These are phyloP conservation scores for Paragorgia papillata DNA, from an alignment of 92 coral and sea anemone species.

Conservation along the genomic window DNA sequence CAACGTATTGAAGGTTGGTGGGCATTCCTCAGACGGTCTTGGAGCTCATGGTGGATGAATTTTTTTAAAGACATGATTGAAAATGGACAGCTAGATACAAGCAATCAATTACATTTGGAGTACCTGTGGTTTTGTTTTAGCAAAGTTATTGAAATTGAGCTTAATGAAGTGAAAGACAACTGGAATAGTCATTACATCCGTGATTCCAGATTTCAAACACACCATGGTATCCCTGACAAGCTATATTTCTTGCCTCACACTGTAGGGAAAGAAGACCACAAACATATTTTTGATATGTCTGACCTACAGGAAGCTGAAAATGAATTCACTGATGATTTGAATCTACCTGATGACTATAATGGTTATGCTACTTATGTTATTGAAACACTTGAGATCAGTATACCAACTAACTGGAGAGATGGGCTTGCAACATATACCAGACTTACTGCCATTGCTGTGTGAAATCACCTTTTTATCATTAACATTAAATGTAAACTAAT, in stretches of 20 bases:
- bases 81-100: conserved; percentile 51
- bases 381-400: conserved; percentile 41
- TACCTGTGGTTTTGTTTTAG: conserved; percentile 56
- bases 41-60: conserved; percentile 61
- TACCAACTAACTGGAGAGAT: conserved; percentile 46
- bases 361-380: conserved; percentile 42
- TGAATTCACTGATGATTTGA: conserved; percentile 39
- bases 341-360: conserved; percentile 25
- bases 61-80: conserved; percentile 35
- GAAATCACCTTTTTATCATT: too few relatives aligned
- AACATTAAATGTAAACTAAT: too few relatives aligned
- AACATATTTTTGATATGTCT: conserved; percentile 38
- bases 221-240: too few relatives aligned
- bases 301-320: conserved; percentile 51
- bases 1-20: conserved; percentile 65
- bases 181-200: conserved; percentile 57
- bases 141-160: conserved; percentile 48
- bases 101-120: conserved; percentile 41
- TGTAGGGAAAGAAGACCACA: conserved; percentile 50
- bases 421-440: conserved; percentile 39
- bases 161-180: conserved; percentile 52
- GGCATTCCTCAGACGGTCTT: conserved; percentile 49
- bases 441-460: too few relatives aligned
- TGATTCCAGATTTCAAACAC: conserved; percentile 52
- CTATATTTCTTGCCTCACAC: too few relatives aligned